Conservation (phyloP, 2,888 invertebrate genomes). For the Chrysotoxum bicinctum region DNA sequence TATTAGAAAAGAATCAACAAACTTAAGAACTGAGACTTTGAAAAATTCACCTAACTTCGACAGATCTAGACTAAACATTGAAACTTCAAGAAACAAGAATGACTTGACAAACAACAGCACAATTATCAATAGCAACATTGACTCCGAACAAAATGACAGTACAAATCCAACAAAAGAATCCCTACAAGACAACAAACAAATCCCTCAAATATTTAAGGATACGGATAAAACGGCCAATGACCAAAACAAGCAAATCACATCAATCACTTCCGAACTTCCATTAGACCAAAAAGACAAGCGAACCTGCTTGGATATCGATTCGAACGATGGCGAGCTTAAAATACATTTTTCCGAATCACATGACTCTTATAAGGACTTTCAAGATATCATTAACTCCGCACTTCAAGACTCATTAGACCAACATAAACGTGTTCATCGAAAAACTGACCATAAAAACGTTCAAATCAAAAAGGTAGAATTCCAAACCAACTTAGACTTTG, state of each 20-base stretch:
- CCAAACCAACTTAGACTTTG: slow-evolving; percentile 32
- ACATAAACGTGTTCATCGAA: slow-evolving; percentile 51
- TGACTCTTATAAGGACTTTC: slow-evolving; percentile 47
- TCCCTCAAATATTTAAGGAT: neutral
- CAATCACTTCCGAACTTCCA: neutral
- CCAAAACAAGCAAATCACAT: neutral
- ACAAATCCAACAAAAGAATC: no score
- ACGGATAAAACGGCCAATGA: neutral
- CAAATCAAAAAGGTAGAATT: slow-evolving; percentile 39
- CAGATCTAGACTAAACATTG: no score
- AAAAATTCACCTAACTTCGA: neutral
- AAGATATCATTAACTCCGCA: slow-evolving; percentile 52
- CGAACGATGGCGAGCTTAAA: neutral
- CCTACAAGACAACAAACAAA: neutral
- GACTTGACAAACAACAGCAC: neutral
- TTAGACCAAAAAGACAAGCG: neutral
- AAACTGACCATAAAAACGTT: neutral
- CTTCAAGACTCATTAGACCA: slow-evolving; percentile 47
- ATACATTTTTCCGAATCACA: slow-evolving; percentile 9
- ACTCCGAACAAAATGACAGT: neutral
- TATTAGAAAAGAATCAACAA: neutral
- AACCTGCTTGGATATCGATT: neutral
- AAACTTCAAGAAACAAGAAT: neutral
- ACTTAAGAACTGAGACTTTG: neutral
- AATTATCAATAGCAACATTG: neutral